These are phyloP conservation scores for Leuctra nigra DNA, from an alignment of 2,888 invertebrate species.

Conservation along the genomic window DNA sequence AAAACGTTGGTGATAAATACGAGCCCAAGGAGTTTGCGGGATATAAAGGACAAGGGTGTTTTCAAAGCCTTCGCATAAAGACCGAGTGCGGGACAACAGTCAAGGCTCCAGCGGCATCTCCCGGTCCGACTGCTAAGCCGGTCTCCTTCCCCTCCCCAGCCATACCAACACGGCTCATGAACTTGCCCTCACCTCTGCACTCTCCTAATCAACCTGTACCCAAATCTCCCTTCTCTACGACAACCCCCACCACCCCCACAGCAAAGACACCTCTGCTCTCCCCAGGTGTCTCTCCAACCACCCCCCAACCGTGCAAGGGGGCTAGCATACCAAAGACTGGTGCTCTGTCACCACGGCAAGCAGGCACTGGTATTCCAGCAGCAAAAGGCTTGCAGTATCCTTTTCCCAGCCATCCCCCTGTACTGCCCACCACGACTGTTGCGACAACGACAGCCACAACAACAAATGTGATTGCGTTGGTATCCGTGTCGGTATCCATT, in stretches of 20 bases:
- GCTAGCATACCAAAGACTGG: conserved; percentile 23
- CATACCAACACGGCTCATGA: conserved; percentile 19
- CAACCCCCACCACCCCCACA: conserved; percentile 24
- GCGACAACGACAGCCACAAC: conserved; percentile 32
- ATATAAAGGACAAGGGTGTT: conserved; percentile 21
- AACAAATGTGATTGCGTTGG: conserved; percentile 9
- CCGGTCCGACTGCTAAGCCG: conserved; percentile 25
- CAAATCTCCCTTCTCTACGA: conserved; percentile 28
- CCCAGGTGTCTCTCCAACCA: conserved; percentile 21
- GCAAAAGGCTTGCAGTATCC: conserved; percentile 64
- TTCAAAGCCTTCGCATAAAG: conserved; percentile 25
- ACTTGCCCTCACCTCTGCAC: conserved; percentile 25
- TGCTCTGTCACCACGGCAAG: conserved; percentile 21
- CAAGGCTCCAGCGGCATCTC: conserved; percentile 27
- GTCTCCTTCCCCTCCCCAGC: conserved; percentile 19
- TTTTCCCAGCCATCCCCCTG: conserved; percentile 69
- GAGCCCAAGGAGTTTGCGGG: conserved; percentile 54
- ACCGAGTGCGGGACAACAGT: conserved; percentile 29
- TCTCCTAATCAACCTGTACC: conserved; percentile 24
- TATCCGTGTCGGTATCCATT: conserved; percentile 24
- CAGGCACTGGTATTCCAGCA: conserved; percentile 37
- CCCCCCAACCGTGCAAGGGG: conserved; percentile 17
- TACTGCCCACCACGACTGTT: conserved; percentile 37
- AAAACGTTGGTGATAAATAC: conserved; percentile 78
- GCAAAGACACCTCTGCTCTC: conserved; percentile 19